phyloP scores from a whole-genome alignment of 2,888 invertebrate species.

The Girardia tigrina region DNA sequence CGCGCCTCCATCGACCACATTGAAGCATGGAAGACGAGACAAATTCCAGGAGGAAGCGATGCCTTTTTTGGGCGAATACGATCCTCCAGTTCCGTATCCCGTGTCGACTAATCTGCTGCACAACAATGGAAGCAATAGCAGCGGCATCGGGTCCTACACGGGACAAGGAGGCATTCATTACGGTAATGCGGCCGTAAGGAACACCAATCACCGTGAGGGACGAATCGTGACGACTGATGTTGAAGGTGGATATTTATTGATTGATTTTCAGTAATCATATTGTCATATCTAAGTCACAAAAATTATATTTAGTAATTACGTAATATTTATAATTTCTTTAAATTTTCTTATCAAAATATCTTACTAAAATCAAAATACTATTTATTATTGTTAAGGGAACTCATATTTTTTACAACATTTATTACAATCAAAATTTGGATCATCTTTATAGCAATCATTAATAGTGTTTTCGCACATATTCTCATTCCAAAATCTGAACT shows the following conservation, averaged over 20 bases:
- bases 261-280: too few relatives aligned
- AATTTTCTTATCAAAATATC: too few relatives aligned
- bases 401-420: too few relatives aligned
- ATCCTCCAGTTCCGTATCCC: conserved; percentile 1
- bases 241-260: not conserved
- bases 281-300: too few relatives aligned
- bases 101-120: not conserved
- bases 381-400: too few relatives aligned
- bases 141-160: conserved; percentile 3
- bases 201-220: not conserved
- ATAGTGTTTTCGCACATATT: too few relatives aligned
- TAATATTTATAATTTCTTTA: too few relatives aligned
- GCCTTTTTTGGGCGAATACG: not conserved
- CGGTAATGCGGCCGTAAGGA: not conserved
- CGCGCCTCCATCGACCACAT: not conserved
- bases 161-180: not conserved
- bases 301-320: too few relatives aligned
- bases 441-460: too few relatives aligned
- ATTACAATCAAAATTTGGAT: too few relatives aligned
- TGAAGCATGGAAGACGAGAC: not conserved
- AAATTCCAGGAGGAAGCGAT: conserved; percentile 1
- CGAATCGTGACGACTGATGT: not conserved
- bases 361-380: too few relatives aligned
- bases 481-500: too few relatives aligned
- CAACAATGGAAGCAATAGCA: not conserved